These are phyloP conservation scores for Petrolisthes cinctipes DNA, from an alignment of 2,888 invertebrate genomes.

Conservation along the genomic window DNA sequence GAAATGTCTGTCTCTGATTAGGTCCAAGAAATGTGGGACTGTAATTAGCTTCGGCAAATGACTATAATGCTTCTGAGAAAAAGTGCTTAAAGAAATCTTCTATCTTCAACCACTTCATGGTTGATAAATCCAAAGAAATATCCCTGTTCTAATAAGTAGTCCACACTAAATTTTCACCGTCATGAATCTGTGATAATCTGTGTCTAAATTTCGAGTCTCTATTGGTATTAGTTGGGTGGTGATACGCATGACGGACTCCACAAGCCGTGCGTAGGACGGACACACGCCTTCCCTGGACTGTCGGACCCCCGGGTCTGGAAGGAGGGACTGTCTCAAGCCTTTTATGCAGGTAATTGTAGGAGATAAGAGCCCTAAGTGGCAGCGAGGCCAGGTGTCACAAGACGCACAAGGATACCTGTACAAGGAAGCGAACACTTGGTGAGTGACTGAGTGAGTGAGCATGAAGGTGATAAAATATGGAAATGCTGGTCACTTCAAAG, in stretches of 20 bases:
- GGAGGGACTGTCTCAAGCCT: not conserved
- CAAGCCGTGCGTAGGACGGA: slow-evolving; percentile 28
- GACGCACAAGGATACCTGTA: not conserved
- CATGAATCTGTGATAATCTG: not conserved
- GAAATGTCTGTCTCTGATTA: not conserved
- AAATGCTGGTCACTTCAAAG: too few species aligned
- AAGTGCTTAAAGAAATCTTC: not conserved
- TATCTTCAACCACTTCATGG: not conserved
- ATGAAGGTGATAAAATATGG: not conserved
- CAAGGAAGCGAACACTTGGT: not conserved
- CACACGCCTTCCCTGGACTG: slow-evolving; percentile 1
- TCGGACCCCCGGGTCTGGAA: not conserved
- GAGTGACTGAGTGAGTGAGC: not conserved
- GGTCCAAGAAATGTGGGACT: not conserved
- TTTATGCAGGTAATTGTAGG: not conserved
- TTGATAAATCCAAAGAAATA: not conserved
- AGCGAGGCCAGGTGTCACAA: not conserved
- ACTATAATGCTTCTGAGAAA: not conserved
- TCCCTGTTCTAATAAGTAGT: not conserved
- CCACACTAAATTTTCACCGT: not conserved
- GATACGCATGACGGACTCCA: slow-evolving; percentile 21
- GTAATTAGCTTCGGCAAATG: not conserved
- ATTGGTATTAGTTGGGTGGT: not conserved
- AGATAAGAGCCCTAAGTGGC: not conserved
- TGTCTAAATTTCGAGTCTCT: not conserved